A percentile compares a stretch with the other conserved stretches of the same genome.
Conservation (phyloP, 2,113 vertebrate genomes). For the Nyctibius bracteatus region DNA sequence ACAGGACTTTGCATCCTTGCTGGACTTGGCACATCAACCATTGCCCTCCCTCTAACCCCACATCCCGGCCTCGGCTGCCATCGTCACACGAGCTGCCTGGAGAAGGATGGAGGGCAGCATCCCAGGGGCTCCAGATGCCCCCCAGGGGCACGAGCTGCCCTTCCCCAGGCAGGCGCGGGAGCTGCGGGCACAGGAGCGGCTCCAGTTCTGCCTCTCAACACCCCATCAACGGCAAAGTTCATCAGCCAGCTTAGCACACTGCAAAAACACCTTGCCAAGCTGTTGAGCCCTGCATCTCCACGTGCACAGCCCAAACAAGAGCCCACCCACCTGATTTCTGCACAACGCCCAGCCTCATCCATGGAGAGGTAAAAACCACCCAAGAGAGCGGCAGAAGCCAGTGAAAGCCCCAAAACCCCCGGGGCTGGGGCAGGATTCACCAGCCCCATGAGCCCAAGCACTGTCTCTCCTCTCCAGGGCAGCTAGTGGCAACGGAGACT, state of each 20-base stretch:
- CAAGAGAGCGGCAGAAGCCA: neutral
- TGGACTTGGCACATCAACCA: neutral
- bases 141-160: neutral
- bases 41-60: neutral
- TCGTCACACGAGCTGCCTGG: neutral
- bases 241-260: neutral
- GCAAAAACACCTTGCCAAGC: neutral
- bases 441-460: neutral
- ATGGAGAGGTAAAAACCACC: neutral
- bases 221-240: neutral
- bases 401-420: fast-evolving
- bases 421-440: neutral
- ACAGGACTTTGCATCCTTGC: neutral
- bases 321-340: neutral
- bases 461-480: neutral
- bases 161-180: neutral
- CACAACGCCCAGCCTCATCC: neutral
- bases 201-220: neutral
- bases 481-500: neutral
- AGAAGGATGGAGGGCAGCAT: neutral
- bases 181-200: neutral
- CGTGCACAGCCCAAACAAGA: neutral
- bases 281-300: neutral
- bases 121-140: neutral
- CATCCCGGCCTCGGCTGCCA: neutral